Evolutionary conservation across 2,888 invertebrate genomes (phyloP).

Genomic region (Agrenia bidenticulata): DNA sequence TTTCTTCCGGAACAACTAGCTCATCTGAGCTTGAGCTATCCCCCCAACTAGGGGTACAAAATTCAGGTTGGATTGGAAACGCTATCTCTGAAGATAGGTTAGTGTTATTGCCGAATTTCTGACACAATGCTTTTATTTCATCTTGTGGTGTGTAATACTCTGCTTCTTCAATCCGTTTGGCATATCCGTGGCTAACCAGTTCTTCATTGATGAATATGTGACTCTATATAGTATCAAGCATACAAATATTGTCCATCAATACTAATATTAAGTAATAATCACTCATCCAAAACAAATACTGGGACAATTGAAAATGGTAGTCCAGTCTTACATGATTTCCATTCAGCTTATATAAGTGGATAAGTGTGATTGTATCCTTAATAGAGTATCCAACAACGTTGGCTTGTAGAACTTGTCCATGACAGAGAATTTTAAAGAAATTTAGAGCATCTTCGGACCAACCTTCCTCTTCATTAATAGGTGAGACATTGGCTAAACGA

Average conservation of each 20-base stretch:
- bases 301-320: background rate
- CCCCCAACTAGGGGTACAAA: slow-evolving; percentile 4
- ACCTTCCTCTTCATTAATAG: slow-evolving; percentile 61
- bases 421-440: slow-evolving; percentile 75
- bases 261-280: too few relatives aligned
- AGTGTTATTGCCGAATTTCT: too few relatives aligned
- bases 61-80: background rate
- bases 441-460: slow-evolving; percentile 79
- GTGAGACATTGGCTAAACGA: slow-evolving; percentile 82
- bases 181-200: slow-evolving; percentile 78
- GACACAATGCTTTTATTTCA: too few relatives aligned
- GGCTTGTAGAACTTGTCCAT: slow-evolving; percentile 81
- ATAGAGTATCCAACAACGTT: slow-evolving; percentile 79
- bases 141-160: slow-evolving; percentile 18
- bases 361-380: slow-evolving; percentile 74
- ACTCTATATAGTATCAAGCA: slow-evolving; percentile 38
- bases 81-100: background rate
- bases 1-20: background rate
- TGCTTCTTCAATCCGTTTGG: slow-evolving; percentile 65
- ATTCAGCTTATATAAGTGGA: slow-evolving; percentile 76
- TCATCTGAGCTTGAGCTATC: background rate
- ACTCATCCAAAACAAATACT: background rate
- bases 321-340: slow-evolving; percentile 66
- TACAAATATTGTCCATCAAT: too few relatives aligned
- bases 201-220: slow-evolving; percentile 72